Evolutionary conservation across 2,113 vertebrate genomes (phyloP).

Genomic region (Sisor rabdophorus): DNA sequence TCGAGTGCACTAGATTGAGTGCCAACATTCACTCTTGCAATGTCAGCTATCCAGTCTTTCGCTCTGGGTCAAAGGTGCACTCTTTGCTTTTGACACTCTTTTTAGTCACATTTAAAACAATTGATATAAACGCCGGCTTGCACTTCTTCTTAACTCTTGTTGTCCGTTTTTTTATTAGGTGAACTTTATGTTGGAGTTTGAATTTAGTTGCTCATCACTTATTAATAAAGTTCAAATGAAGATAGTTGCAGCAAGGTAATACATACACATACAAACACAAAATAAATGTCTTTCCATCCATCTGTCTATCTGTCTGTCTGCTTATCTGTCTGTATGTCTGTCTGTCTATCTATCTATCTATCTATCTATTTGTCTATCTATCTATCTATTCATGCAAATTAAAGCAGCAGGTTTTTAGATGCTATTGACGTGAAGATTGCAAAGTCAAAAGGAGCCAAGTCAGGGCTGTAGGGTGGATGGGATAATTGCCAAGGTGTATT

Average conservation of each 20-base stretch:
- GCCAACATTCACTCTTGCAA: constrained; percentile 76
- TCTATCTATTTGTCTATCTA: too few relatives aligned
- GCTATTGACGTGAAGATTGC: too few relatives aligned
- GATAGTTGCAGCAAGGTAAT: constrained; percentile 77
- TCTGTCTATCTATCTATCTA: too few relatives aligned
- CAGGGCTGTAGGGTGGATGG: too few relatives aligned
- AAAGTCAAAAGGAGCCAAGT: too few relatives aligned
- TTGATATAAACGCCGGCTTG: not conserved
- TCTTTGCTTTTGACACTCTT: not conserved
- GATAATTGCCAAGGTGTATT: too few relatives aligned
- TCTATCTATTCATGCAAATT: too few relatives aligned
- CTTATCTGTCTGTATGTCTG: too few relatives aligned
- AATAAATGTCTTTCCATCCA: not conserved
- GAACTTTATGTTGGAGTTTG: constrained; percentile 84
- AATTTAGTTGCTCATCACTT: constrained; percentile 85
- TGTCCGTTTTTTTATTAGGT: constrained; percentile 67
- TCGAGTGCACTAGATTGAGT: constrained; percentile 75
- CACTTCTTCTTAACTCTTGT: not conserved
- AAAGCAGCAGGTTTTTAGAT: too few relatives aligned
- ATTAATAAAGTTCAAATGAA: constrained; percentile 73
- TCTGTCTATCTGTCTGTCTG: too few relatives aligned
- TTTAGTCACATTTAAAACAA: not conserved
- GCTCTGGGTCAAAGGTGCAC: constrained; percentile 77
- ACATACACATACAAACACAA: not conserved
- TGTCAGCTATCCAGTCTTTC: constrained; percentile 85